Conservation (phyloP, 1,140 invertebrate genomes). For the Hyles vespertilio region DNA sequence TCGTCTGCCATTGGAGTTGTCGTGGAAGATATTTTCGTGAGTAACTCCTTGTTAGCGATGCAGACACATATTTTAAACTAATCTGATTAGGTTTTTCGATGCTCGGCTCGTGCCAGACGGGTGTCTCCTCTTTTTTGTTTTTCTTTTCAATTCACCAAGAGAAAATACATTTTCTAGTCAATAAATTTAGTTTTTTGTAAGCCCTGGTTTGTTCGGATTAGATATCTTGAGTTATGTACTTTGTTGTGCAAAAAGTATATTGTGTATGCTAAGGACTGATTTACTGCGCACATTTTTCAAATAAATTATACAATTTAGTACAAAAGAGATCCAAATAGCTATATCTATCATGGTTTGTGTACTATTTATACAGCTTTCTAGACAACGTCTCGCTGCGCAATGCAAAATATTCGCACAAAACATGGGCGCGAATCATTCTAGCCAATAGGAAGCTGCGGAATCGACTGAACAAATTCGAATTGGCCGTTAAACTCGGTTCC, state of each 20-base stretch:
- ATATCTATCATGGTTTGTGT: no score
- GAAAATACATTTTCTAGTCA: no score
- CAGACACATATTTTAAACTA: constrained; percentile 15
- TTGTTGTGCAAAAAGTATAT: neutral
- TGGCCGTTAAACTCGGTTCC: constrained; percentile 42
- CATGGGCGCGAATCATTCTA: constrained; percentile 48
- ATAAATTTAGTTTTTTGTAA: no score
- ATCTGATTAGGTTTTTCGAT: constrained; percentile 10
- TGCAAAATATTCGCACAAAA: constrained; percentile 26
- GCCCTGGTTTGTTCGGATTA: no score
- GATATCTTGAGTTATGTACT: no score
- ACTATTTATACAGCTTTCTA: constrained; percentile 35
- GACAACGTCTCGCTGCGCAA: constrained; percentile 37
- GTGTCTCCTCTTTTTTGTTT: neutral
- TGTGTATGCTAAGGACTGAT: neutral
- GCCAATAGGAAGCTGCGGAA: constrained; percentile 37
- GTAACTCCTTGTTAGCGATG: constrained; percentile 23
- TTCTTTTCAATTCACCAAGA: neutral
- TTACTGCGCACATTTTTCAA: no score
- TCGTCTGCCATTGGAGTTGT: constrained; percentile 50
- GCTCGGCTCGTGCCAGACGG: neutral
- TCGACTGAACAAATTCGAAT: constrained; percentile 44
- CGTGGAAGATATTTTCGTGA: constrained; percentile 66
- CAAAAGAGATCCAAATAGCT: no score
- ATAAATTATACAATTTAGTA: no score